phyloP scores from a whole-genome alignment of 2,113 vertebrate genomes.

The Himantopus leucocephalus region DNA sequence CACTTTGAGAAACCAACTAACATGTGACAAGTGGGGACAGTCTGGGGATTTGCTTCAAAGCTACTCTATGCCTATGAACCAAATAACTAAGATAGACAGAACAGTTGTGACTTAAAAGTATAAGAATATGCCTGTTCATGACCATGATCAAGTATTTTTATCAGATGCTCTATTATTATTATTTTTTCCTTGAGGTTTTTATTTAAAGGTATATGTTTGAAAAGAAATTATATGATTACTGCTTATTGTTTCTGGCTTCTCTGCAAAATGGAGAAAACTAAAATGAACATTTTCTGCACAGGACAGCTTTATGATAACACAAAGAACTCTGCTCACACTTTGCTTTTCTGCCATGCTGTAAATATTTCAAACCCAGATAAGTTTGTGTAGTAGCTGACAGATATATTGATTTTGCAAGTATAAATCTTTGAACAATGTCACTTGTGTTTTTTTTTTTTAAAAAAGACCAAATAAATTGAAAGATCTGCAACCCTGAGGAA shows the following conservation, averaged over 20 bases:
- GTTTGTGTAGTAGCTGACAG: background rate
- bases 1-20: background rate
- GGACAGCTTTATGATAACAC: background rate
- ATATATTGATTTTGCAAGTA: background rate
- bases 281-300: background rate
- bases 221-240: background rate
- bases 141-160: background rate
- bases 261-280: background rate
- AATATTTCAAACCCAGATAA: slow-evolving; percentile 1
- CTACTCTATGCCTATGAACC: background rate
- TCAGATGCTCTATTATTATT: background rate
- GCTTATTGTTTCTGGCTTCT: background rate
- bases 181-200: background rate
- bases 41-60: background rate
- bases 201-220: background rate
- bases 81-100: background rate
- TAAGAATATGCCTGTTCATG: background rate
- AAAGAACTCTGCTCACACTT: background rate
- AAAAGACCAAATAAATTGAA: background rate
- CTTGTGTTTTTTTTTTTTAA: background rate
- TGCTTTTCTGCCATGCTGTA: background rate
- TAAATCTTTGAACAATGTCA: background rate
- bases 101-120: background rate
- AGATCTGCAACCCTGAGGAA: background rate
- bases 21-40: background rate